phyloP scores from a whole-genome alignment of 2,888 invertebrate species.

The Parnassius mnemosyne region DNA sequence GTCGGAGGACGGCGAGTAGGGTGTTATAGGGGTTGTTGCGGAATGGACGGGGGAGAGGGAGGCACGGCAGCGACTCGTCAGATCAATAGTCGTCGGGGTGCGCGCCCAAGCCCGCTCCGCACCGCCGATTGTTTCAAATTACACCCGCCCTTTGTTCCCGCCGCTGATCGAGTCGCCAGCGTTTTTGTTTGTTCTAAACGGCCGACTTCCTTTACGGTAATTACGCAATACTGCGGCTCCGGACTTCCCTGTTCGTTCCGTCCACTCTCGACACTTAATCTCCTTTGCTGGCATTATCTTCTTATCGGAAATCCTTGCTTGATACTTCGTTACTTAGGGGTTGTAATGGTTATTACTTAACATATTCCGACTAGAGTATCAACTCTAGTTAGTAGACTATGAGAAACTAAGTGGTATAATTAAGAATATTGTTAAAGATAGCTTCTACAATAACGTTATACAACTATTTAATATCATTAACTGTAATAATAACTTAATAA shows the following conservation, averaged over 20 bases:
- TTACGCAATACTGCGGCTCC: conserved; percentile 72
- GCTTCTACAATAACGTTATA: neutral
- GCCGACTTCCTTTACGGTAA: conserved; percentile 76
- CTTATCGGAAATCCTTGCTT: conserved; percentile 15
- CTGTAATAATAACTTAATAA: too few relatives aligned
- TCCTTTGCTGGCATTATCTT: conserved; percentile 38
- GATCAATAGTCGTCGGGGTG: conserved; percentile 78
- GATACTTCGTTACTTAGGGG: conserved; percentile 1
- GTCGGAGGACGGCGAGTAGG: conserved; percentile 42
- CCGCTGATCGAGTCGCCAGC: conserved; percentile 73
- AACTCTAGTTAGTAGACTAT: too few relatives aligned
- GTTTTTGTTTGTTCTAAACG: conserved; percentile 76
- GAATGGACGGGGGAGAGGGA: conserved; percentile 39
- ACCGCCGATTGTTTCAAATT: conserved; percentile 79
- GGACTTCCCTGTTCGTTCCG: conserved; percentile 54
- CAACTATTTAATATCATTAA: neutral
- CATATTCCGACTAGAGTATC: neutral
- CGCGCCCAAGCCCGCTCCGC: conserved; percentile 70
- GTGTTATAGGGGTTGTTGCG: conserved; percentile 37
- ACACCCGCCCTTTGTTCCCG: conserved; percentile 76
- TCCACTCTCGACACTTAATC: conserved; percentile 45
- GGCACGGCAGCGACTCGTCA: conserved; percentile 54
- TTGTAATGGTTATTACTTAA: conserved; percentile 9
- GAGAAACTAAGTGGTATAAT: too few relatives aligned
- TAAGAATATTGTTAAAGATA: too few relatives aligned